Evolutionary conservation across 2,888 invertebrate genomes (phyloP).

Genomic region (Philereme vetulata): DNA sequence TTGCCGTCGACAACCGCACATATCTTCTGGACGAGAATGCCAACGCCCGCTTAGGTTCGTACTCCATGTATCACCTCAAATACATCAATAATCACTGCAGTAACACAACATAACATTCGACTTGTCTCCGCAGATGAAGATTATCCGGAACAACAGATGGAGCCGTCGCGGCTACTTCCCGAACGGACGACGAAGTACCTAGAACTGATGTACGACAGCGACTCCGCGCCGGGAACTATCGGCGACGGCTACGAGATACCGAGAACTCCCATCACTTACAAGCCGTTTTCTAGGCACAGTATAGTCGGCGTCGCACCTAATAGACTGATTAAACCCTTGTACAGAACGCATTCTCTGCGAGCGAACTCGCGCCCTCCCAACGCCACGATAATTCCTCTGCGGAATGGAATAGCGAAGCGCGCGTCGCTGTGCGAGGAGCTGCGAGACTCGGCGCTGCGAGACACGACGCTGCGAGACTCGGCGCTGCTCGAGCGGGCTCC

Average conservation of each 20-base stretch:
- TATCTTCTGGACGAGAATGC: conserved; percentile 91
- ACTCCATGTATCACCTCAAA: conserved; percentile 31
- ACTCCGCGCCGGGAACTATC: conserved; percentile 63
- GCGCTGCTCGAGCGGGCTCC: no score
- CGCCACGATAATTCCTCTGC: conserved; percentile 73
- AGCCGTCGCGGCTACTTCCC: conserved; percentile 68
- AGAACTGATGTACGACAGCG: conserved; percentile 86
- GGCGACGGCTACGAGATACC: conserved; percentile 87
- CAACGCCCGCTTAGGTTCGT: conserved; percentile 81
- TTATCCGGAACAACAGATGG: conserved; percentile 69
- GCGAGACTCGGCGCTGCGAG: conserved; percentile 41
- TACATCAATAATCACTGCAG: conserved; percentile 9
- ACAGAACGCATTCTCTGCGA: conserved; percentile 66
- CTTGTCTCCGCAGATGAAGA: conserved; percentile 64
- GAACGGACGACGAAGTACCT: conserved; percentile 85
- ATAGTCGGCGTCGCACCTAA: conserved; percentile 73
- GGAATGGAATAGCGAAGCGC: conserved; percentile 67
- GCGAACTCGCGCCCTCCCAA: conserved; percentile 63
- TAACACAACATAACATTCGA: conserved; percentile 4
- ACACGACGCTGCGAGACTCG: conserved; percentile 16
- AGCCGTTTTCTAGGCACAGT: conserved; percentile 68
- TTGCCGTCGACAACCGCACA: conserved; percentile 91
- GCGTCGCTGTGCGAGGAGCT: conserved; percentile 66
- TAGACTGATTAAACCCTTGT: conserved; percentile 62
- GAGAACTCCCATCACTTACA: conserved; percentile 57